phyloP scores from a whole-genome alignment of 2,888 invertebrate species.

The Mythimna loreyi region DNA sequence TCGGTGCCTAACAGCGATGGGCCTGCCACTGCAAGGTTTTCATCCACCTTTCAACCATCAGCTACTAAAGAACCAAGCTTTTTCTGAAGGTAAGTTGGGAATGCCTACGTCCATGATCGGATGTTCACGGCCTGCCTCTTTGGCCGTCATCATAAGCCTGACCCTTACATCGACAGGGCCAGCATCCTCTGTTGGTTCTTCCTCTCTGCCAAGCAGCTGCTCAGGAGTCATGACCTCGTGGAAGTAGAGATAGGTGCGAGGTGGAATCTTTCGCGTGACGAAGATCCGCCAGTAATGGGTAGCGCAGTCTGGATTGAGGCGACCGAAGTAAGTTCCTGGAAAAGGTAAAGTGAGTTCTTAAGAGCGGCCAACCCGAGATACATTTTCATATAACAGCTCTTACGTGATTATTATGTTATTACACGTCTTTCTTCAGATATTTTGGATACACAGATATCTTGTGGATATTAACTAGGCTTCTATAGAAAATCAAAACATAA shows the following conservation, averaged over 20 bases:
- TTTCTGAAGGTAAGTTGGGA: slow-evolving; percentile 16
- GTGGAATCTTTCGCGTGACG: slow-evolving; percentile 71
- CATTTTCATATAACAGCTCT: too few species aligned
- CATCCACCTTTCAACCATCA: background rate
- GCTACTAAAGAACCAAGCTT: background rate
- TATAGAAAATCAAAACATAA: too few species aligned
- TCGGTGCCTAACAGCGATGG: background rate
- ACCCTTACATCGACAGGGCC: slow-evolving; percentile 54
- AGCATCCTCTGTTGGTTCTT: slow-evolving; percentile 15
- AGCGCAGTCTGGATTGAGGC: slow-evolving; percentile 72
- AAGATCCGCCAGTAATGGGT: slow-evolving; percentile 71
- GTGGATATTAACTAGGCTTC: too few species aligned
- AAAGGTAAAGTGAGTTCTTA: background rate
- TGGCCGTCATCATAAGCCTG: slow-evolving; percentile 25
- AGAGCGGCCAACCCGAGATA: too few species aligned
- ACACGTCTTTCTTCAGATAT: too few species aligned
- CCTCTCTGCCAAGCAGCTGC: slow-evolving; percentile 5
- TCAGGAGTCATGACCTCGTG: slow-evolving; percentile 71
- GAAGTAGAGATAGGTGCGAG: slow-evolving; percentile 77
- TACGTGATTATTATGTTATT: too few species aligned
- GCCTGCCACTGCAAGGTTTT: background rate
- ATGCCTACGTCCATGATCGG: slow-evolving; percentile 41
- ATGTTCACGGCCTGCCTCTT: slow-evolving; percentile 22
- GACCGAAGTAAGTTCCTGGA: slow-evolving; percentile 67
- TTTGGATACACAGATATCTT: too few species aligned